Percentiles rank a stretch among this genome's conserved stretches.
These are phyloP conservation scores for Holotrichia oblita DNA, from an alignment of 1,140 invertebrate genomes.

Conservation along the genomic window DNA sequence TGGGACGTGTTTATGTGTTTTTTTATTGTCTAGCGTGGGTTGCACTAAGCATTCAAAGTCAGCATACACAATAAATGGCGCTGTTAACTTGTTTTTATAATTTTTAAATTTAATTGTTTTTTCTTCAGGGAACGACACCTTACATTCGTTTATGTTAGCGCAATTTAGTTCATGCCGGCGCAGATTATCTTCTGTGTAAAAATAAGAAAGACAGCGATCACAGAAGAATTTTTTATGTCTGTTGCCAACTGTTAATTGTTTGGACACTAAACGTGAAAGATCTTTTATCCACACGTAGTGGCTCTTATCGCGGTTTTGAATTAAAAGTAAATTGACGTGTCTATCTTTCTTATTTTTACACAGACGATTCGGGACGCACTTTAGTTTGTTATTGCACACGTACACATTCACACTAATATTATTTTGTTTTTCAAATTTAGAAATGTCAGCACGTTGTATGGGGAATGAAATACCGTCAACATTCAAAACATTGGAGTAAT, in stretches of 20 bases:
- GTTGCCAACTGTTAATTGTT: not conserved
- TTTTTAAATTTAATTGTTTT: constrained; percentile 7
- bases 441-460: not conserved
- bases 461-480: not conserved
- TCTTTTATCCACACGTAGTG: constrained; percentile 43
- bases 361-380: not conserved
- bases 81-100: not conserved
- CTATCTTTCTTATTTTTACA: not conserved
- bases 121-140: not conserved
- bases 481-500: not conserved
- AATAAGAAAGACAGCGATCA: not conserved
- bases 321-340: constrained; percentile 5
- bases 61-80: not conserved
- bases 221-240: not conserved
- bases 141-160: not conserved
- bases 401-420: constrained; percentile 13
- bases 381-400: not conserved
- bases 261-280: not conserved
- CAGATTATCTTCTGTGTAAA: not conserved
- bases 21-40: not conserved
- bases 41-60: not conserved
- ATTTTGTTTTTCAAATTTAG: constrained; percentile 15
- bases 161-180: not conserved
- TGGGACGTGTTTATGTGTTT: not conserved
- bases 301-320: not conserved